Evolutionary conservation across 1,140 invertebrate genomes (phyloP), one percentile per base, ranked within the genome.

Genomic region (Conopomorpha cramerella): DNA sequence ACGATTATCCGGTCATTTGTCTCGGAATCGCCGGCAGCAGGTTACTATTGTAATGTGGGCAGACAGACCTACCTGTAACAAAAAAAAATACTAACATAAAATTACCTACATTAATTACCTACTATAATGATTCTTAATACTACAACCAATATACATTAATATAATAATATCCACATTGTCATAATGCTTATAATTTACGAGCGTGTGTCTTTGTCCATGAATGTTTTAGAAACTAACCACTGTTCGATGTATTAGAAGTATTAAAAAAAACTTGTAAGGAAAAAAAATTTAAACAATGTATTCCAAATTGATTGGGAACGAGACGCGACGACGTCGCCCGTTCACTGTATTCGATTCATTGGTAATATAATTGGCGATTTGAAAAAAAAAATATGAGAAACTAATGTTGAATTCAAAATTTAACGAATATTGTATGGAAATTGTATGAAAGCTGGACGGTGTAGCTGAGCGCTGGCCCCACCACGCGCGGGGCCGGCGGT

Each of bases 141-240:
- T 60, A 71, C 54, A 66, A 62, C 59, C 55, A 59, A 62, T 55
- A 71, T 67, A 70, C 58, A 68, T 62, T 65, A 68, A 59, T 68
- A 66, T 67, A 65, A 64, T 73, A 66, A n/a, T n/a, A n/a, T n/a
- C 73, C 68, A 77, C 73, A 77, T 78, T 74, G 66, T 78, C 71
- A 77, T 78, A 77, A 66, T 77, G 76, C 76, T 78, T 78, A 76
- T 76, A 60, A 71, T 77, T 78, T 78, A 67, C 58, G 73, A 76
- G 76, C 70, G 76, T 77, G 76, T 78, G 76, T 78, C 71, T 73
- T 76, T 77, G 76, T 79, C 76, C 62, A 58, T 77, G 70, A 74
- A 71, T 77, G 73, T 77, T 76, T 53, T 73, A 72, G 71, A 55
- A 68, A 45, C 53, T 70, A 66, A 66, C 70, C 67, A 72, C 63